Evolutionary conservation across 2,888 invertebrate genomes (phyloP), one percentile per base, ranked within the genome.

Genomic region (Calameuta pallipes): DNA sequence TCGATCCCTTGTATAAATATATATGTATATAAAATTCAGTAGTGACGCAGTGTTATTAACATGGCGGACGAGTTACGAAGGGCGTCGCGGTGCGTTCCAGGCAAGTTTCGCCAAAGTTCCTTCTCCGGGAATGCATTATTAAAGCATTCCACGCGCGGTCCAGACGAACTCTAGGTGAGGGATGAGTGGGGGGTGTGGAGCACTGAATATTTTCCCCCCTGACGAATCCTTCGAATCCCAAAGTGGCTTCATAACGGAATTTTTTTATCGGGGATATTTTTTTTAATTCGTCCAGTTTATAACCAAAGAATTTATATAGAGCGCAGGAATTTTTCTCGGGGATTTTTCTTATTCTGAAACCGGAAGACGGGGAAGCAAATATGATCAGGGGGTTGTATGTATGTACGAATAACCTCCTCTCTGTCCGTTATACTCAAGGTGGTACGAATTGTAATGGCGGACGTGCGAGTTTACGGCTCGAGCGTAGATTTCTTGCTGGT

Each of bases 41-140:
- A 13, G 15, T 41, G 41, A 41, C 41, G 41, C 15, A 41, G 6
- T 6, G 41, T 41, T 41, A 6, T 41, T 41, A 41, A 41, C 15
- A 41, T 41, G 41, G 41, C 41, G 41, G 41, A 41, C 15, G 41
- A 41, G 41, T 41, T 41, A 15, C 41, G 41, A 15, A 41, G 41
- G 41, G 41, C 41, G 41, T 41, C 15, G 41, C 41, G 15, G 15
- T 1, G 41, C 70, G 70, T 70, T 70, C 30, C 30, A 70, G 15
- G 70, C 70, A 70, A 13, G 70, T 33, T 30, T 70, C 30, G 76
- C 77, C 86, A 87, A 85, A 86, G 83, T 85, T 82, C 83, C 77
- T 78, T 82, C 84, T 81, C 79, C 79, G 81, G 87, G 88, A 87
- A 88, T 88, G 87, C 87, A 87, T 88, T 88, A 88, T 88, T 88